Evolutionary conservation across 2,113 vertebrate genomes (phyloP).

Genomic region (Brachypodius melanocephalos): DNA sequence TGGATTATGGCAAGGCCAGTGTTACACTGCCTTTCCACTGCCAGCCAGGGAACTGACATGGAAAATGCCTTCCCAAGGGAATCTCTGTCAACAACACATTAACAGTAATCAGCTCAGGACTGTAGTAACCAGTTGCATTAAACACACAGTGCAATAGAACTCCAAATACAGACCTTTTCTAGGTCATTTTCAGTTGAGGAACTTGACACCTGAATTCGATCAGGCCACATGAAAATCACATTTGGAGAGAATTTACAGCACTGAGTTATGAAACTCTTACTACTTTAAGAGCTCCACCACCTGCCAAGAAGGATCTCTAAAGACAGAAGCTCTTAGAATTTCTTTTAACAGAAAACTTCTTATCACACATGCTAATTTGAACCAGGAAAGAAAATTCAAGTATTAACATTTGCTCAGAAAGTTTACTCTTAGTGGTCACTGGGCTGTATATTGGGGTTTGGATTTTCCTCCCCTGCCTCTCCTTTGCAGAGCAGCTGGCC

Average conservation of each 20-base stretch:
- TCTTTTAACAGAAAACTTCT: slow-evolving; percentile 1
- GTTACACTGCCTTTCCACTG: background rate
- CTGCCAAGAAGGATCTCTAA: background rate
- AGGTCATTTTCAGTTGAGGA: background rate
- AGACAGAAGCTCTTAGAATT: background rate
- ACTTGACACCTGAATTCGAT: background rate
- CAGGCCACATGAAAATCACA: background rate
- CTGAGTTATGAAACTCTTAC: background rate
- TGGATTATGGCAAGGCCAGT: background rate
- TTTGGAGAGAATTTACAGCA: background rate
- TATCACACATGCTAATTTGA: slow-evolving; percentile 25
- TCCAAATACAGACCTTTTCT: background rate
- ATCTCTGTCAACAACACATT: background rate
- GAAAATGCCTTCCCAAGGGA: background rate
- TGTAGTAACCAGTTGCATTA: background rate
- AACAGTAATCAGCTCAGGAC: background rate
- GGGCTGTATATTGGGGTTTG: background rate
- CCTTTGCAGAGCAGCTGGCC: background rate
- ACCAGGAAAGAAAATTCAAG: background rate
- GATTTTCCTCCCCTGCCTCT: background rate
- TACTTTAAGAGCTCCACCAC: background rate
- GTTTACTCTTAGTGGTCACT: background rate
- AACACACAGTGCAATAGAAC: background rate
- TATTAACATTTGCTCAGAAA: background rate
- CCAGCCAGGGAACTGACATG: background rate